phyloP scores from a whole-genome alignment of 1,140 invertebrate species.

The Diabrotica virgifera region DNA sequence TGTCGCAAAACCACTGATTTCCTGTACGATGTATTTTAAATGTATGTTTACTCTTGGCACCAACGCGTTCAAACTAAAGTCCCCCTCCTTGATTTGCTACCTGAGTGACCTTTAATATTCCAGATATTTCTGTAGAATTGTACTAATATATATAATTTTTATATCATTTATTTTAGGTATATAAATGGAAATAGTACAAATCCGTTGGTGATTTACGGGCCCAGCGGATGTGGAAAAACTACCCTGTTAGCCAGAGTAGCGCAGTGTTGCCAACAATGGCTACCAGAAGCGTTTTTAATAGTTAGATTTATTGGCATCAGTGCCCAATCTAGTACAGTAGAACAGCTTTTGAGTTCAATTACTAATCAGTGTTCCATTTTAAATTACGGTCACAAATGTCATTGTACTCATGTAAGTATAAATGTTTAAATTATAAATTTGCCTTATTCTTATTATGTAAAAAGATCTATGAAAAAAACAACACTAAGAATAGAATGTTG shows the following conservation, averaged over 20 bases:
- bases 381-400: slow-evolving; percentile 57
- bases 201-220: slow-evolving; percentile 73
- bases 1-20: too few relatives aligned
- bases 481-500: too few relatives aligned
- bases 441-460: too few relatives aligned
- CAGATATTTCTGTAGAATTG: too few relatives aligned
- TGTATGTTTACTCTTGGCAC: too few relatives aligned
- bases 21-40: too few relatives aligned
- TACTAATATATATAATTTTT: too few relatives aligned
- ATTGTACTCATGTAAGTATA: slow-evolving; percentile 58
- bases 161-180: slow-evolving; percentile 54
- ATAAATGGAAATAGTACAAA: slow-evolving; percentile 57
- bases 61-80: too few relatives aligned
- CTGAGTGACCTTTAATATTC: too few relatives aligned
- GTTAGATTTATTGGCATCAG: slow-evolving; percentile 67
- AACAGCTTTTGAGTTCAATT: slow-evolving; percentile 63
- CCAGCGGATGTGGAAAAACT: slow-evolving; percentile 77
- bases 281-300: slow-evolving; percentile 60
- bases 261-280: slow-evolving; percentile 64
- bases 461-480: too few relatives aligned
- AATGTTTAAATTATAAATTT: too few relatives aligned
- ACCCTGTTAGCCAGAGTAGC: slow-evolving; percentile 70
- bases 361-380: slow-evolving; percentile 66
- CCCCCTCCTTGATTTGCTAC: too few relatives aligned
- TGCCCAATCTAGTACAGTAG: slow-evolving; percentile 62